These are phyloP conservation scores for Gila orcuttii DNA, from an alignment of 2,113 vertebrate genomes.

Conservation along the genomic window DNA sequence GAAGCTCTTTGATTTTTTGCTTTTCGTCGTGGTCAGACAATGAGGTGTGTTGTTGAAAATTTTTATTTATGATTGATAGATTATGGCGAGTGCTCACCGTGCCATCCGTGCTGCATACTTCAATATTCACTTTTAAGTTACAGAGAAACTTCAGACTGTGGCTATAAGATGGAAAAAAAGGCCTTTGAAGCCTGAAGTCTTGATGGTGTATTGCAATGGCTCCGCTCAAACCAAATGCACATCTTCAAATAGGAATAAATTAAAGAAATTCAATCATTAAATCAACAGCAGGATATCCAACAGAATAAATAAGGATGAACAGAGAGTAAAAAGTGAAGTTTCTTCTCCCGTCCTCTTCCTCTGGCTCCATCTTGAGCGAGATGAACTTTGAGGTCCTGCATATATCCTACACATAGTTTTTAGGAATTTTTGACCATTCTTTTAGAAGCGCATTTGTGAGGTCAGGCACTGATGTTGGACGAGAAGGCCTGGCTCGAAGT, in stretches of 20 bases:
- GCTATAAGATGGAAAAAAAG: slow-evolving; percentile 32
- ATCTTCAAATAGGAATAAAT: slow-evolving; percentile 47
- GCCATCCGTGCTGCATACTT: slow-evolving; percentile 14
- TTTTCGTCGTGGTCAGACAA: background rate
- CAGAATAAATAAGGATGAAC: slow-evolving; percentile 44
- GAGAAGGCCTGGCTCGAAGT: no score
- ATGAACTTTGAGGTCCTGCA: background rate
- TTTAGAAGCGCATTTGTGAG: no score
- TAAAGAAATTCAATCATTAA: slow-evolving; percentile 48
- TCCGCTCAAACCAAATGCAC: slow-evolving; percentile 27
- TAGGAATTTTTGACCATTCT: no score
- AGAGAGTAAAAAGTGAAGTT: background rate
- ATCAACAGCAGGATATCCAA: slow-evolving; percentile 48
- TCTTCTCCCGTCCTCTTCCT: background rate
- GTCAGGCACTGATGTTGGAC: no score
- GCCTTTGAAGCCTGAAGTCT: slow-evolving; percentile 55
- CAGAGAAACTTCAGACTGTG: slow-evolving; percentile 29
- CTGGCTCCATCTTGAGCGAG: background rate
- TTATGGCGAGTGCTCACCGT: background rate
- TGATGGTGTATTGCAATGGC: slow-evolving; percentile 34
- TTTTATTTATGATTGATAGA: slow-evolving; percentile 27
- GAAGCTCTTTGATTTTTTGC: slow-evolving; percentile 7
- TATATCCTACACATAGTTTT: background rate
- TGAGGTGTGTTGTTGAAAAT: slow-evolving; percentile 7
- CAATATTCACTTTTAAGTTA: slow-evolving; percentile 50